These are phyloP conservation scores for Scaptomyza flava DNA, from an alignment of 2,888 invertebrate species.

Conservation along the genomic window DNA sequence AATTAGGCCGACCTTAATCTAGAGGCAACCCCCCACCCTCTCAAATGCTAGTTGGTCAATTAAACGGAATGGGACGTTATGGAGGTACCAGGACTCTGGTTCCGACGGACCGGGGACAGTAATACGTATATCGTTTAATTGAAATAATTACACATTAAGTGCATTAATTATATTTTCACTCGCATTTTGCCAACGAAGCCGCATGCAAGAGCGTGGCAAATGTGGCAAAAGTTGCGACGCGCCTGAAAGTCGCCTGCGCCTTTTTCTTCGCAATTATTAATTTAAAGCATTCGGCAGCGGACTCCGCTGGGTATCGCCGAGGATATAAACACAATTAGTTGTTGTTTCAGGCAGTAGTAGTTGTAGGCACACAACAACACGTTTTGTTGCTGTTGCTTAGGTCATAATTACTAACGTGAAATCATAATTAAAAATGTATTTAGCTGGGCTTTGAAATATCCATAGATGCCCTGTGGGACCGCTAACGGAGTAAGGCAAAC, in stretches of 20 bases:
- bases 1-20: constrained; percentile 71
- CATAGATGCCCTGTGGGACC: constrained; percentile 29
- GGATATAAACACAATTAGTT: constrained; percentile 59
- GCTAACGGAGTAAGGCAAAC: constrained; percentile 6
- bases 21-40: constrained; percentile 11
- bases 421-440: constrained; percentile 82
- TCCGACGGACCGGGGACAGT: constrained; percentile 17
- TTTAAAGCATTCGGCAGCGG: constrained; percentile 66
- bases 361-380: constrained; percentile 34
- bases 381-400: constrained; percentile 64
- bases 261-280: constrained; percentile 72
- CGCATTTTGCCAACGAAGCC: constrained; percentile 41
- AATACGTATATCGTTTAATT: constrained; percentile 69
- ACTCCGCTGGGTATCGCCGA: constrained; percentile 71
- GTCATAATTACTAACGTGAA: constrained; percentile 76
- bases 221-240: constrained; percentile 49
- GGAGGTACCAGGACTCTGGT: constrained; percentile 38
- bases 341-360: constrained; percentile 5
- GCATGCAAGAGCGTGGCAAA: constrained; percentile 60
- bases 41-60: constrained; percentile 43
- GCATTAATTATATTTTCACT: constrained; percentile 79
- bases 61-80: constrained; percentile 35
- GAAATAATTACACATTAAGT: constrained; percentile 83
- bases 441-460: constrained; percentile 70
- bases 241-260: constrained; percentile 68